Percentiles rank a stretch among this genome's conserved stretches.
Evolutionary conservation across 2,888 invertebrate species (phyloP).

Genomic region (Cylindroiulus punctatus): DNA sequence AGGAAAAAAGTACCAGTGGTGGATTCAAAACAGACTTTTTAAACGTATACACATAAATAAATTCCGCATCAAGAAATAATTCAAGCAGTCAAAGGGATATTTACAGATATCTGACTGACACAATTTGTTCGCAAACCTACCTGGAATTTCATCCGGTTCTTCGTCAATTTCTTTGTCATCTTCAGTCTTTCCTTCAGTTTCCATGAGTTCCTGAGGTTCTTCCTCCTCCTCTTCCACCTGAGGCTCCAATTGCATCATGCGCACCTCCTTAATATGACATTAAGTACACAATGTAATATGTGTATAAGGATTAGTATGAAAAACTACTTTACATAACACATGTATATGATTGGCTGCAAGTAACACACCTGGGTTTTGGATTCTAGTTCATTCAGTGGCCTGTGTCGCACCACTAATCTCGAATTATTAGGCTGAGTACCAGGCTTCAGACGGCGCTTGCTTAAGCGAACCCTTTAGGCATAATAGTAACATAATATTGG

Average conservation of each 20-base stretch:
- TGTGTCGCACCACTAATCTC: constrained; percentile 87
- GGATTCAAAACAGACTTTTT: no score
- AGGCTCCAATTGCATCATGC: constrained; percentile 90
- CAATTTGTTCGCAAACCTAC: neutral
- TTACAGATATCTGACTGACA: no score
- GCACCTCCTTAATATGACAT: constrained; percentile 62
- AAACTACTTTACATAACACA: neutral
- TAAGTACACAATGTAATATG: neutral
- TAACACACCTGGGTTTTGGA: constrained; percentile 77
- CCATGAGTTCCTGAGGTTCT: constrained; percentile 41
- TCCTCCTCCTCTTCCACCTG: constrained; percentile 74
- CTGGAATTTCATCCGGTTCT: constrained; percentile 13
- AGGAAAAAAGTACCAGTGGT: neutral
- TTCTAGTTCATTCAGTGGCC: constrained; percentile 85
- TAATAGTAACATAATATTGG: constrained; percentile 45
- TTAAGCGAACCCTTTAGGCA: constrained; percentile 81
- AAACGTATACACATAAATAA: no score
- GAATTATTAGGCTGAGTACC: constrained; percentile 79
- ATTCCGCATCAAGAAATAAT: neutral
- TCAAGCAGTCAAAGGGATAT: no score
- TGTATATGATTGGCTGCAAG: neutral
- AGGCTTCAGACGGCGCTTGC: constrained; percentile 85
- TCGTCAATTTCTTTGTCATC: constrained; percentile 29
- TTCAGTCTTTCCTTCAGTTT: constrained; percentile 50
- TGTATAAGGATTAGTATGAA: neutral